Conservation (phyloP, 2,888 invertebrate species). For the Bellardia pandia region DNA sequence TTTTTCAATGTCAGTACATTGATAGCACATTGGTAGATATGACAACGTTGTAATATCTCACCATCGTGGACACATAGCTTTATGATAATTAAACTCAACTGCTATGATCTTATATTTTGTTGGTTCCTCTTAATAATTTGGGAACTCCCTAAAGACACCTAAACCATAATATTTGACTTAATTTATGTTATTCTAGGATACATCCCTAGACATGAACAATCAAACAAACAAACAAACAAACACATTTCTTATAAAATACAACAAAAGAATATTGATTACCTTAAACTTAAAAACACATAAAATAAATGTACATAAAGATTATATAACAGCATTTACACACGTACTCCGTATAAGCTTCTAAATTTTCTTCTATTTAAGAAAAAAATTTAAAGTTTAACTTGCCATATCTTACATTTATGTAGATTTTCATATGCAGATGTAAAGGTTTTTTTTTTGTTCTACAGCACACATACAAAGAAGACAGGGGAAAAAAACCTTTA, state of each 20-base stretch:
- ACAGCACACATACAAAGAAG: not conserved
- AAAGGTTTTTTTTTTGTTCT: not conserved
- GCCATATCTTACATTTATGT: not conserved
- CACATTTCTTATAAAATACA: conserved; percentile 8
- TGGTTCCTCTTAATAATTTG: no score
- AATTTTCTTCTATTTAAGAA: not conserved
- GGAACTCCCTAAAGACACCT: not conserved
- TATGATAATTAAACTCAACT: no score
- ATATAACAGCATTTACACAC: conserved; percentile 8
- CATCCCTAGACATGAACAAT: not conserved
- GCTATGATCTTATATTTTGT: no score
- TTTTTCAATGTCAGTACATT: no score
- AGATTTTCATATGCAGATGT: conserved; percentile 4
- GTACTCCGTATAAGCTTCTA: not conserved
- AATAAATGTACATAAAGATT: conserved; percentile 11
- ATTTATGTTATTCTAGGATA: not conserved
- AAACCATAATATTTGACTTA: not conserved
- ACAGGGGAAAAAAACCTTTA: conserved; percentile 1
- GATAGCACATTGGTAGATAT: no score
- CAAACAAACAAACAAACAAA: not conserved
- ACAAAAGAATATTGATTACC: conserved; percentile 51
- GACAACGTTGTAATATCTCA: no score
- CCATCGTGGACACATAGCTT: no score
- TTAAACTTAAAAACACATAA: conserved; percentile 21
- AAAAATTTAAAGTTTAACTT: conserved; percentile 6